phyloP scores from a whole-genome alignment of 2,888 invertebrate species.

The Pomacea canaliculata region DNA sequence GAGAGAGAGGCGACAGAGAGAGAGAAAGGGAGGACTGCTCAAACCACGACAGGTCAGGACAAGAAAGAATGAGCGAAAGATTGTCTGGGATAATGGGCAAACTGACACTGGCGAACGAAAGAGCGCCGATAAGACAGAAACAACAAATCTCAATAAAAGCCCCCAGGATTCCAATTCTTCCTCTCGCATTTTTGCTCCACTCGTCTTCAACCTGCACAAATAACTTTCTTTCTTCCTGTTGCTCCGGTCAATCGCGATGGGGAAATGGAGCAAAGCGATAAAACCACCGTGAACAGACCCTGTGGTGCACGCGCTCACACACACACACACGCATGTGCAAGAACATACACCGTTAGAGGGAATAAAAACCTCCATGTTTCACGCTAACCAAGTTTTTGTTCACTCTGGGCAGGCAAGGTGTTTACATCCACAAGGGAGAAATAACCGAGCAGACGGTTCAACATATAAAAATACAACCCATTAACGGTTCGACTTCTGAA shows the following conservation, averaged over 20 bases:
- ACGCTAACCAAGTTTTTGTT: too few relatives aligned
- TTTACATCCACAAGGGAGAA: too few relatives aligned
- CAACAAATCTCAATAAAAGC: neutral
- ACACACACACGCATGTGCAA: too few relatives aligned
- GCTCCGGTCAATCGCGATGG: neutral
- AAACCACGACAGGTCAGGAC: neutral
- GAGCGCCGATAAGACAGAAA: constrained; percentile 1
- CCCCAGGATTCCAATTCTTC: neutral
- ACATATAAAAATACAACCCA: too few relatives aligned
- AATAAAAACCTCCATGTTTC: too few relatives aligned
- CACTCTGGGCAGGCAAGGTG: too few relatives aligned
- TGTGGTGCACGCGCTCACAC: too few relatives aligned
- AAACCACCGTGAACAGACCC: too few relatives aligned
- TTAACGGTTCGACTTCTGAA: too few relatives aligned
- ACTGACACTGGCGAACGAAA: neutral
- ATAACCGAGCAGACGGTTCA: too few relatives aligned
- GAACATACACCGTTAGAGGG: too few relatives aligned
- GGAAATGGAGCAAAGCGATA: too few relatives aligned
- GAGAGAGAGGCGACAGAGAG: constrained; percentile 2
- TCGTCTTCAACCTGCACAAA: neutral
- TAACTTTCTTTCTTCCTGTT: neutral
- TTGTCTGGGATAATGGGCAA: neutral
- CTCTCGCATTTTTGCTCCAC: neutral
- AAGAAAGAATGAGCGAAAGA: neutral
- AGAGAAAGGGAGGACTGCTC: neutral